Evolutionary conservation across 2,797 vertebrate genomes (phyloP).

Genomic region (Catostomus latipinnis): DNA sequence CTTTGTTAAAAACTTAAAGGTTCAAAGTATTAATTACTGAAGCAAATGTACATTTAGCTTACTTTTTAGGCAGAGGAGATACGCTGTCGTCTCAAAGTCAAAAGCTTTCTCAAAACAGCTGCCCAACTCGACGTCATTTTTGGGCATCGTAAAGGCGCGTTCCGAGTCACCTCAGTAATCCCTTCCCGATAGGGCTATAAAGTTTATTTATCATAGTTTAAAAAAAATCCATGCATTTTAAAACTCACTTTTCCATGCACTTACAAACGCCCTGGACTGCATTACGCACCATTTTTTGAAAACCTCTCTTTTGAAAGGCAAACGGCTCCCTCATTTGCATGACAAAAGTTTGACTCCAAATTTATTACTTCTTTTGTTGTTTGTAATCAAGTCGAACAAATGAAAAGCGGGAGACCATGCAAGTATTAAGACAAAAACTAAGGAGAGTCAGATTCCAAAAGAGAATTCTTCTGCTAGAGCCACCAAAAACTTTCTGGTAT

Average conservation of each 20-base stretch:
- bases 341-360: conserved; percentile 24
- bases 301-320: neutral
- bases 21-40: neutral
- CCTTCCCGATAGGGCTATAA: neutral
- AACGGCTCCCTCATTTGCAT: conserved; percentile 36
- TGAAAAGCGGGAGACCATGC: conserved; percentile 8
- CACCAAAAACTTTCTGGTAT: too few relatives aligned
- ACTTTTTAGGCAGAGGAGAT: neutral
- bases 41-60: neutral
- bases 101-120: neutral
- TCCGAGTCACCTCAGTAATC: neutral
- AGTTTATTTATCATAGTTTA: neutral
- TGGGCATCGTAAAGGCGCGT: neutral
- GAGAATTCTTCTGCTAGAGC: too few relatives aligned
- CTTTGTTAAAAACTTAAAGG: neutral
- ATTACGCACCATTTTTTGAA: conserved; percentile 20
- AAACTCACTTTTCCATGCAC: conserved; percentile 20
- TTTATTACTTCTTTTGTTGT: conserved; percentile 42
- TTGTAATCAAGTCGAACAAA: conserved; percentile 28
- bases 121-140: neutral
- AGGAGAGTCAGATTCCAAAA: too few relatives aligned
- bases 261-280: conserved; percentile 4
- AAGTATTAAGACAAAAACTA: too few relatives aligned
- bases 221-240: conserved; percentile 4
- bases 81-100: neutral